Percentiles rank a stretch among this genome's conserved stretches.
Evolutionary conservation across 2,888 invertebrate genomes (phyloP).

Genomic region (Lepidocyrtoides sp.): DNA sequence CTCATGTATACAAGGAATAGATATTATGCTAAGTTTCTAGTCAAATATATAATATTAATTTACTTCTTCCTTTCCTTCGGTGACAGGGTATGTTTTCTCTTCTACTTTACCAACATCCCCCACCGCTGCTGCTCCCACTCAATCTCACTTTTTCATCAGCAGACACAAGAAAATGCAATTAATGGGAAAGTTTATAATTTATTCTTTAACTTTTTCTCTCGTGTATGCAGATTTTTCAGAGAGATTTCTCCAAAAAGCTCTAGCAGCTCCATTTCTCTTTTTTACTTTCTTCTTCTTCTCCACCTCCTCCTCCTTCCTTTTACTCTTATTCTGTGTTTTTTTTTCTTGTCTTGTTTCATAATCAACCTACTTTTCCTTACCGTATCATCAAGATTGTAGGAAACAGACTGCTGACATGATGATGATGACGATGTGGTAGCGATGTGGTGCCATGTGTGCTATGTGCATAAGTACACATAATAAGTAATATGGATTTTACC

Average conservation of each 20-base stretch:
- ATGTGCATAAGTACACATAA: no score
- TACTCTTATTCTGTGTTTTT: neutral
- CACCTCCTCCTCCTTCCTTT: neutral
- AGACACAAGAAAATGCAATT: constrained; percentile 79
- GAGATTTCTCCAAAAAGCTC: constrained; percentile 20
- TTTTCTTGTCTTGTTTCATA: constrained; percentile 9
- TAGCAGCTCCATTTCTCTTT: no score
- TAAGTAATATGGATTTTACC: no score
- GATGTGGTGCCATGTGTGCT: neutral
- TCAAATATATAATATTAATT: no score
- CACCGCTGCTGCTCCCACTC: neutral
- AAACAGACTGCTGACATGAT: neutral
- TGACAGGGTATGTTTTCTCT: neutral
- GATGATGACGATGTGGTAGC: neutral
- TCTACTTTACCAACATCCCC: neutral
- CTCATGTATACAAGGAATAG: no score
- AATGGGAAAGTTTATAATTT: constrained; percentile 80
- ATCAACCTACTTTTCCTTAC: constrained; percentile 4
- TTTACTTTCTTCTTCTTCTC: neutral
- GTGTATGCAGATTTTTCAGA: constrained; percentile 74
- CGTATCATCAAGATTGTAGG: constrained; percentile 43
- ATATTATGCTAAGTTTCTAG: no score
- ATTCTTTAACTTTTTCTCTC: constrained; percentile 76
- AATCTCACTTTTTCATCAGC: constrained; percentile 79
- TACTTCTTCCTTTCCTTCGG: constrained; percentile 5